Base-by-base conservation (phyloP, 1,140 invertebrate genomes). In the Melipona quadrifasciata region DNA sequence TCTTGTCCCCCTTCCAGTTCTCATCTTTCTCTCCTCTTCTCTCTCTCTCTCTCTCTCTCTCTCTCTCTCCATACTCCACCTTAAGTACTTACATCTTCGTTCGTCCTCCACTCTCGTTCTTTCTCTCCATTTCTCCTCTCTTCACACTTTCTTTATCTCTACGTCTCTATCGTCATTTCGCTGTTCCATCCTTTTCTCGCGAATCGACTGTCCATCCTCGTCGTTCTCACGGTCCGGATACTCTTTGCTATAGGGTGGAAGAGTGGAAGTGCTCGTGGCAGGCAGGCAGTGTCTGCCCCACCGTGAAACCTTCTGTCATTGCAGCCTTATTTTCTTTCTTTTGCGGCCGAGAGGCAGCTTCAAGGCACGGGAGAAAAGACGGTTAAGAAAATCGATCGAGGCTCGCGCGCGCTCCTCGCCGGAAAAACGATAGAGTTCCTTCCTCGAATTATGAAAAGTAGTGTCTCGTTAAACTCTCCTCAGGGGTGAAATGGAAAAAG, bases 261-360 rank as follows among this genome's bases (percentile, higher is more conserved):
- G 34, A 19, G 27, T 58, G 55, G 24, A 83, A 72, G 58, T 84
- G 75, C 51, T 79, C 68, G 58, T 79, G 85, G 75, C 83, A 81
- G 51, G 17, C 80, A 39, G 31, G 65, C 77, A 19, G 39, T 58
- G 82, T 80, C 55, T 84, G 76, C 39, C 70, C 65, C 51, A 58
- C 61, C 70, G 76, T 81, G 79, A 86, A 86, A 88, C 80, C 86
- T 82, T 87, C 80, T 82, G 75, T 86, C 80, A 82, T 87, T 74
- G 84, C 71, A 75, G 53, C 64, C 81, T 88, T 87, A 77, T 86
- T 80, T 86, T 86, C 64, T 73, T 86, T 65, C 82, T 84, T 86
- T 84, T 74, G 68, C 81, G 85, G 58, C 68, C 73, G 74, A 73
- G 67, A 86, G 39, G 55, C 68, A 73, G 74, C 58, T 79, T 73